Percentiles rank a stretch among this genome's conserved stretches.
Conservation (phyloP, 2,888 invertebrate species). For the Meghimatium bilineatum region DNA sequence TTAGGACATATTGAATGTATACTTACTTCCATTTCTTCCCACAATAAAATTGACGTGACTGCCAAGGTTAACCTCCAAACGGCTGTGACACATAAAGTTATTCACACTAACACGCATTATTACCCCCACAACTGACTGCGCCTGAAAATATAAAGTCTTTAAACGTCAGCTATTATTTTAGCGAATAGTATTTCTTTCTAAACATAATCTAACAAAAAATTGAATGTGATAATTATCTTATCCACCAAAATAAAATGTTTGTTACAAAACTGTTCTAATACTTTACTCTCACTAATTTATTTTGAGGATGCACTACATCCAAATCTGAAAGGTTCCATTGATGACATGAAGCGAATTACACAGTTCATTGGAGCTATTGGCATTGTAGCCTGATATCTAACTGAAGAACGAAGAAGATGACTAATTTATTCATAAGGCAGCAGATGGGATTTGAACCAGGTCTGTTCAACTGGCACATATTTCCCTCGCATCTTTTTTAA, state of each 20-base stretch:
- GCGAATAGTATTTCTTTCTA: background rate
- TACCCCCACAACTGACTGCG: conserved; percentile 36
- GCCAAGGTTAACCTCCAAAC: conserved; percentile 74
- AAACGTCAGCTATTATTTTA: background rate
- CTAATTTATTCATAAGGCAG: no score
- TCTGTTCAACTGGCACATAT: no score
- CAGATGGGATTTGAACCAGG: no score
- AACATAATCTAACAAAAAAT: background rate
- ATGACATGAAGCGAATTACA: no score
- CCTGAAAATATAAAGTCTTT: background rate
- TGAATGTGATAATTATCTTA: background rate
- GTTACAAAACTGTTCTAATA: background rate
- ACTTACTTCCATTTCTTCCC: conserved; percentile 80
- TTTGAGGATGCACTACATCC: no score
- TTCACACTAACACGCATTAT: conserved; percentile 80
- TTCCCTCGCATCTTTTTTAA: no score
- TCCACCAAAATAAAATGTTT: background rate
- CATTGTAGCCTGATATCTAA: no score
- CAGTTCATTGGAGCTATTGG: no score
- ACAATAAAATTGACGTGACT: conserved; percentile 88
- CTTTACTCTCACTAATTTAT: no score
- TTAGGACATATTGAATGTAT: background rate
- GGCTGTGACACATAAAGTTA: conserved; percentile 95
- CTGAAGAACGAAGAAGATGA: no score
- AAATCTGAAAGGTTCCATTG: no score